Evolutionary conservation across 2,888 invertebrate species (phyloP).

Genomic region (Neoascia interrupta): DNA sequence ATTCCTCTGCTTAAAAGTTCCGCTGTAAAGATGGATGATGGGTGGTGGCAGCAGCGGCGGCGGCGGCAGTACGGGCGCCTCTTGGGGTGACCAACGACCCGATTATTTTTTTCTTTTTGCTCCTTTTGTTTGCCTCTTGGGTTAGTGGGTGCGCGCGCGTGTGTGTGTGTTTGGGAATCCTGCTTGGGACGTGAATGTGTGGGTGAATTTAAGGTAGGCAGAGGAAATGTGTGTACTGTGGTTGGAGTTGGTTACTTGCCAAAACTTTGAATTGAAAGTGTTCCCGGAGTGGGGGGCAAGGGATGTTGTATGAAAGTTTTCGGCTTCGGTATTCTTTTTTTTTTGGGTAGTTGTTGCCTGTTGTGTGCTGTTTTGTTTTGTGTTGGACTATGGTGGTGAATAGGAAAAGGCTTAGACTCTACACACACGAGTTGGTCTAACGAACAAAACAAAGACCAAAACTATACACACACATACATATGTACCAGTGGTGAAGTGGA

Average conservation of each 20-base stretch:
- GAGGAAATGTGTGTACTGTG: slow-evolving; percentile 55
- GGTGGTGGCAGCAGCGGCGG: slow-evolving; percentile 45
- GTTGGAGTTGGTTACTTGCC: slow-evolving; percentile 68
- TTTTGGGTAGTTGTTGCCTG: background rate
- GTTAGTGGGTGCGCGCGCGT: no score
- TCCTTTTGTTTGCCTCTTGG: background rate
- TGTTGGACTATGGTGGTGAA: slow-evolving; percentile 55
- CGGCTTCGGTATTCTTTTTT: slow-evolving; percentile 38
- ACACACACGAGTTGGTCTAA: slow-evolving; percentile 59
- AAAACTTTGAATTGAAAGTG: slow-evolving; percentile 70
- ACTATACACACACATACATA: slow-evolving; percentile 35
- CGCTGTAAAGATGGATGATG: slow-evolving; percentile 61
- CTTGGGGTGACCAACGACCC: slow-evolving; percentile 64
- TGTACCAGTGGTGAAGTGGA: slow-evolving; percentile 40
- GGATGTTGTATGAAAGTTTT: slow-evolving; percentile 59
- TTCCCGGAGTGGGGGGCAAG: slow-evolving; percentile 42
- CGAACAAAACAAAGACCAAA: slow-evolving; percentile 59
- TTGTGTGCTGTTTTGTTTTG: slow-evolving; percentile 41
- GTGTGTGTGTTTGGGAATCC: slow-evolving; percentile 29
- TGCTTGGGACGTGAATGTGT: slow-evolving; percentile 3
- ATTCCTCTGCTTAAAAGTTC: slow-evolving; percentile 68
- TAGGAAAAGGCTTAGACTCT: slow-evolving; percentile 64
- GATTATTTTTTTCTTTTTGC: slow-evolving; percentile 13
- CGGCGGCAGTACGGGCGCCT: slow-evolving; percentile 49
- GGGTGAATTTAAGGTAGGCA: slow-evolving; percentile 60